These are phyloP conservation scores for Amblyornis subalaris DNA, from an alignment of 2,113 vertebrate genomes.

Conservation along the genomic window DNA sequence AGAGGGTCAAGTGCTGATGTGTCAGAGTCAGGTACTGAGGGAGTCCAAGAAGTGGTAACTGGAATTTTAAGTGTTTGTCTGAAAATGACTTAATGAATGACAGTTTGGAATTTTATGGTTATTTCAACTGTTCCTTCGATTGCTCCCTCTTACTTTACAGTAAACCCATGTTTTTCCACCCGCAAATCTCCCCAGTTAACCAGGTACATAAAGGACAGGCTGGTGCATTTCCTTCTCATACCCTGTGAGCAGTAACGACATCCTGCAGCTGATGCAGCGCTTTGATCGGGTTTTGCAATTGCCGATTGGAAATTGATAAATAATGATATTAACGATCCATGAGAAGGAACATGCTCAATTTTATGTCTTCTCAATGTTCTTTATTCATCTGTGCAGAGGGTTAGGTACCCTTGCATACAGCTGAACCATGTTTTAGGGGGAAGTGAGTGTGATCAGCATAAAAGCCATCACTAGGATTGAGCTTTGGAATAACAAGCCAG, in stretches of 20 bases:
- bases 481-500: background rate
- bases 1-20: background rate
- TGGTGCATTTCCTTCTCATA: background rate
- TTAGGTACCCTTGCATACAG: background rate
- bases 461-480: background rate
- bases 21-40: background rate
- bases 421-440: background rate
- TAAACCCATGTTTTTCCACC: background rate
- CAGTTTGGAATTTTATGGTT: background rate
- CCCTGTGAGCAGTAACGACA: background rate
- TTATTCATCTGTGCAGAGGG: background rate
- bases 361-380: background rate
- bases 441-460: background rate
- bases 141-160: background rate
- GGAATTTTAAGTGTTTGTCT: background rate
- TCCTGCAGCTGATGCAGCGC: background rate
- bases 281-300: background rate
- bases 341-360: rapidly evolving
- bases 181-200: background rate
- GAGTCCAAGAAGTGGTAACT: background rate
- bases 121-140: background rate
- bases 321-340: background rate
- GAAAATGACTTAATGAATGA: background rate
- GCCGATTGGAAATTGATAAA: background rate
- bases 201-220: background rate